Base-by-base conservation (phyloP, 2,113 vertebrate genomes). In the Barbus barbus region DNA sequence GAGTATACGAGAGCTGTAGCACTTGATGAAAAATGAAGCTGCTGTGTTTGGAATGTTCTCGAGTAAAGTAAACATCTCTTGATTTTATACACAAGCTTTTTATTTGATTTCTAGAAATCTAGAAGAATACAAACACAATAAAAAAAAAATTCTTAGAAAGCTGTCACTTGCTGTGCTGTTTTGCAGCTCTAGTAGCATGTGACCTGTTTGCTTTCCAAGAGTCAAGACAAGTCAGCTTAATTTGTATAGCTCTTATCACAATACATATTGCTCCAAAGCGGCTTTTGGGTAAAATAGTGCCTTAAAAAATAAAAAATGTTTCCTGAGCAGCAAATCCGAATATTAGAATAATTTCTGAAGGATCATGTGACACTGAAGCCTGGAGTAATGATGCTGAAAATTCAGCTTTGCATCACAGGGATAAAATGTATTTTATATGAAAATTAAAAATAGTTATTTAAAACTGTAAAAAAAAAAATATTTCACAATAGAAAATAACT, bases 141-240 rank as follows among this genome's bases (percentile, higher is more conserved):
- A n/a, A n/a, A n/a, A n/a, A n/a, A n/a, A n/a, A n/a, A n/a, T n/a
- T 80, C 65, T 48, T 36, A 48, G 28, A 81, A 61, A 51, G 20
- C 7, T 24, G 58, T 51, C 71, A 33, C 41, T 83, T 46, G 14
- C 24, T 58, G 28, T 77, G 63, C n/a, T 53, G 33, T 82, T 22
- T n/a, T 41, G 26, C 28, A 75, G 24, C 36, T 56, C 72, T 38
- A 31, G 71, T 82, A 74, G 38, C 79, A 87, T 81, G 84, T 46
- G 33, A 82, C 41, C 72, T 9, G 56, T 67, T 18, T 82, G 82
- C 38, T 65, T 81, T 78, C 56, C 8, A 26, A 61, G 53, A 73
- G 12, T 73, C 38, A 46, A 73, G 38, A 73, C 38, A 46, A 73
- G 71, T 73, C 38, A 46, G 69, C 38, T 71, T 58, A n/a, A 58